A percentile compares a stretch with the other conserved stretches of the same genome.
Conservation (phyloP, 2,888 invertebrate genomes). For the Sclerodermus sp. region DNA sequence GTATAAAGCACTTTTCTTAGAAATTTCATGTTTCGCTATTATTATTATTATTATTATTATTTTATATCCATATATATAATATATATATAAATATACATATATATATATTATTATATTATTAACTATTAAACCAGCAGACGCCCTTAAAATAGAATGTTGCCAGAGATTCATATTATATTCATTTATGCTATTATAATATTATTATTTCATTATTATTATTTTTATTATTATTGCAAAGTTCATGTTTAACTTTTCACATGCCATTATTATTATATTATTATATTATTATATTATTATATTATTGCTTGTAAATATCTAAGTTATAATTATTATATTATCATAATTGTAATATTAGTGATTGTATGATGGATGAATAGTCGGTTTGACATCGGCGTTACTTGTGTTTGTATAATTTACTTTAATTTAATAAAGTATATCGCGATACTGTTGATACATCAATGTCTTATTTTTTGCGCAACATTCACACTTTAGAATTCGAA, state of each 20-base stretch:
- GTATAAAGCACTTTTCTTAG: slow-evolving; percentile 35
- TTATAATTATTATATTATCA: slow-evolving; percentile 20
- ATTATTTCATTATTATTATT: slow-evolving; percentile 20
- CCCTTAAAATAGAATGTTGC: background rate
- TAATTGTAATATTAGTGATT: slow-evolving; percentile 23
- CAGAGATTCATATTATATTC: slow-evolving; percentile 3
- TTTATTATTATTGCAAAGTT: slow-evolving; percentile 18
- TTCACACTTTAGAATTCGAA: too few species aligned
- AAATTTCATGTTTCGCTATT: slow-evolving; percentile 25
- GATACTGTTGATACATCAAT: slow-evolving; percentile 33
- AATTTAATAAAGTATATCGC: slow-evolving; percentile 49
- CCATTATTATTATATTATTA: slow-evolving; percentile 34
- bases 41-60: slow-evolving; percentile 11
- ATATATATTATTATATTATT: slow-evolving; percentile 13
- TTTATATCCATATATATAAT: slow-evolving; percentile 16
- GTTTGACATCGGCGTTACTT: slow-evolving; percentile 34
- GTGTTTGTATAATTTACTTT: slow-evolving; percentile 42
- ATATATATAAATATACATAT: too few species aligned
- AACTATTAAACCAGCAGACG: background rate
- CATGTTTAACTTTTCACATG: slow-evolving; percentile 14
- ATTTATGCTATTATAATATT: slow-evolving; percentile 13
- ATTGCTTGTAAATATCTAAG: slow-evolving; percentile 14
- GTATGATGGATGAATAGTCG: slow-evolving; percentile 13
- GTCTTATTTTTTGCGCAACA: too few species aligned
- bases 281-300: slow-evolving; percentile 23